Evolutionary conservation across 30 jellyfish, hydroid and myxozoan genomes (phyloP), one percentile per base, ranked within the genome.

Genomic region (Cassiopea xamachana): DNA sequence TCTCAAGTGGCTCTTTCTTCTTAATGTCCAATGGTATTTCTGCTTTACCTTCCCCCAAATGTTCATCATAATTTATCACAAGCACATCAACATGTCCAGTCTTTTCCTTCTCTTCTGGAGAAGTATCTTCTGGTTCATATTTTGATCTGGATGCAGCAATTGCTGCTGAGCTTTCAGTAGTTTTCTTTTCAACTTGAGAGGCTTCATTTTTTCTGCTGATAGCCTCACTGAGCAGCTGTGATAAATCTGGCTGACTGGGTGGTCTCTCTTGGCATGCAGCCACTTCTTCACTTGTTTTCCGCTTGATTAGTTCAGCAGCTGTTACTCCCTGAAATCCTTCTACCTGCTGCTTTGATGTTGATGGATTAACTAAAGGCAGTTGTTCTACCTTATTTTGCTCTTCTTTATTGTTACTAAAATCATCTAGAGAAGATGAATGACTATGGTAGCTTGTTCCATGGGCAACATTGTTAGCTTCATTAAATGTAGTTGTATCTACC

Each of bases 11-110:
- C 27, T 64, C 74, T 64, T 14, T 15, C 3, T 78, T 27, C 8
- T 3, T 75, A 8, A 10, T 10, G 10, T 77, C 71, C 60, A 18
- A 78, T 1, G 94, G 51, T 9, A 67, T 87, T 80, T 88, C 95
- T 13, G 95, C 95, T 71, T 88, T 88, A 1, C 90, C 95, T 67
- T 88, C 95, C 27, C 85, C 73, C 16, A 88, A 17, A 14, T 79
- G 15, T 50, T 88, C 95, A 59, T 88, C 90, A 79, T 73, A 73
- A 79, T 69, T 88, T 1, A 69, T 88, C 14, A 88, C 79, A 46
- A 88, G 82, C 8, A 88, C 90, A 47, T 88, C 95, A 72, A 88
- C 95, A 51, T 88, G 87, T 12, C 46, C 81, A 45, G 16, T 62
- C 15, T 27, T 62, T 71, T n/a, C 77, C 15, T 75, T 74, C 64